Percentiles rank a stretch among this genome's conserved stretches.
phyloP scores from a whole-genome alignment of 2,797 vertebrate species.

The Sarcophilus harrisii region DNA sequence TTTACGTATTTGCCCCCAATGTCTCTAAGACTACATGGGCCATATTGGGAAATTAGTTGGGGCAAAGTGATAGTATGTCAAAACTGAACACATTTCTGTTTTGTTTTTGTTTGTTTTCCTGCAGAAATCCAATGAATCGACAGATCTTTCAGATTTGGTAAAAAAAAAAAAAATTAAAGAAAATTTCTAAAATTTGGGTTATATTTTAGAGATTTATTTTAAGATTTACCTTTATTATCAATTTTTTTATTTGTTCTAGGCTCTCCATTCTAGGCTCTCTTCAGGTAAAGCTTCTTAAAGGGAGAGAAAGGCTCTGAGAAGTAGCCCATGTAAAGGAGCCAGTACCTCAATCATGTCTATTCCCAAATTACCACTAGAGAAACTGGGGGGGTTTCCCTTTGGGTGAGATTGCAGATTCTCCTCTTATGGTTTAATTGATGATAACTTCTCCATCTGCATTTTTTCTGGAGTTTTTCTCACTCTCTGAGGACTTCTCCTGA shows the following conservation, averaged over 20 bases:
- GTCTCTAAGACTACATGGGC: not conserved
- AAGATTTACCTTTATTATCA: slow-evolving; percentile 3
- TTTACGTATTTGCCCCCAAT: not conserved
- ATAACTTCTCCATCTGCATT: not conserved
- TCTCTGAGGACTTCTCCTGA: not conserved
- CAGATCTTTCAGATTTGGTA: slow-evolving; percentile 60
- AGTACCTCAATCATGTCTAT: not conserved
- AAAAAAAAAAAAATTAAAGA: slow-evolving; percentile 44
- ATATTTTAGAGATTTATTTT: slow-evolving; percentile 2
- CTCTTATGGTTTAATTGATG: not conserved
- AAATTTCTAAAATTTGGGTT: slow-evolving; percentile 24
- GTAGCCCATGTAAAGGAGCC: not conserved
- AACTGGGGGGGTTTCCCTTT: not conserved
- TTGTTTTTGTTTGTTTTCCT: slow-evolving; percentile 14
- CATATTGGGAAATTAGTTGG: not conserved
- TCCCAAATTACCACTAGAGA: not conserved
- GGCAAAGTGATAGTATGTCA: not conserved
- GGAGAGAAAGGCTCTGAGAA: not conserved
- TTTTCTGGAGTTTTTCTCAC: not conserved
- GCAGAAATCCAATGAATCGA: slow-evolving; percentile 58
- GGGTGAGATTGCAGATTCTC: not conserved
- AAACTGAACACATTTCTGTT: slow-evolving; percentile 11
- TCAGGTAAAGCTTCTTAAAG: not conserved
- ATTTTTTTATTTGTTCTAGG: not conserved
- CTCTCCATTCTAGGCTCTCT: not conserved